A percentile compares a stretch with the other conserved stretches of the same genome.
Conservation (phyloP, 2,797 vertebrate species). For the Notolepis coatsorum region DNA sequence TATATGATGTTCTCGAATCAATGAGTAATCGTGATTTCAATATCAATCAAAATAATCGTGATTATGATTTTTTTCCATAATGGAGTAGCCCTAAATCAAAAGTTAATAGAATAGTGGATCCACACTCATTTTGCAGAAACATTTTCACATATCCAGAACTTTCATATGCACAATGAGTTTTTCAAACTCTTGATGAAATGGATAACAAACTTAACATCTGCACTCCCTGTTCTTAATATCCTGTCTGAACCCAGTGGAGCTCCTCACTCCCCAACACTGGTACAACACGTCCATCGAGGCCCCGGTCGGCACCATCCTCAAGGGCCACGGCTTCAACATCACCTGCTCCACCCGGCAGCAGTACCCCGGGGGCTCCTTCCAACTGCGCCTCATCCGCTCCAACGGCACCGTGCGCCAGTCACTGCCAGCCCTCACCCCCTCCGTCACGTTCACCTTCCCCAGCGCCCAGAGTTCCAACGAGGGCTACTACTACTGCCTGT, state of each 20-base stretch:
- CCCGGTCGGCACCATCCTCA: slow-evolving; percentile 74
- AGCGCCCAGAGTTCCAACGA: slow-evolving; percentile 78
- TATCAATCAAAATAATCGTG: no score
- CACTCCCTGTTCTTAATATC: not conserved
- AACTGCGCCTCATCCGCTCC: slow-evolving; percentile 81
- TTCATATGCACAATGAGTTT: no score
- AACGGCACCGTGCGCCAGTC: slow-evolving; percentile 81
- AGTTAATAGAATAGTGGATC: not conserved
- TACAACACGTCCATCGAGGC: slow-evolving; percentile 80
- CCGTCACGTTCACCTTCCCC: slow-evolving; percentile 80
- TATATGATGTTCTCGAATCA: no score
- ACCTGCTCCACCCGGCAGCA: slow-evolving; percentile 79
- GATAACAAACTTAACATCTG: not conserved
- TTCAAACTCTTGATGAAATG: no score
- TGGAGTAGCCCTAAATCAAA: no score
- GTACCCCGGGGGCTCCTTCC: slow-evolving; percentile 81
- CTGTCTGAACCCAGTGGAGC: slow-evolving; percentile 69
- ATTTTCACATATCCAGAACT: not conserved
- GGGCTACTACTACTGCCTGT: slow-evolving; percentile 85
- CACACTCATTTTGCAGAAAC: not conserved
- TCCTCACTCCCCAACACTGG: slow-evolving; percentile 83
- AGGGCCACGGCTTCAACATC: slow-evolving; percentile 81
- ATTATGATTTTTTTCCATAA: no score
- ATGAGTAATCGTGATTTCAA: no score
- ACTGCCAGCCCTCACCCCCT: slow-evolving; percentile 71